Percentiles rank a stretch among this genome's conserved stretches.
These are phyloP conservation scores for Leptura quadrifasciata DNA, from an alignment of 2,888 invertebrate species.

Conservation along the genomic window DNA sequence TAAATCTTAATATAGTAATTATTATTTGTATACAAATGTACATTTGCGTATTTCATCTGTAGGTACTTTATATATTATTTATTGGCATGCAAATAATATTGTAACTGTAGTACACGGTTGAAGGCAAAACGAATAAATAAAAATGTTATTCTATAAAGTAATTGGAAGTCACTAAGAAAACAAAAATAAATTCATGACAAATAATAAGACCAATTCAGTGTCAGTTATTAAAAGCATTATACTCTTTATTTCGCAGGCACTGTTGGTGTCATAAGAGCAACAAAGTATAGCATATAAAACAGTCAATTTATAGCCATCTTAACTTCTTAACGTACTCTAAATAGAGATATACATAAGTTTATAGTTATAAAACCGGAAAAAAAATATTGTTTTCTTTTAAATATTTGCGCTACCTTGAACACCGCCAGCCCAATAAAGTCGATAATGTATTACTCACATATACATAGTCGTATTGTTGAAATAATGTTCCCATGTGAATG, in stretches of 20 bases:
- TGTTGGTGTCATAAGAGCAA: background rate
- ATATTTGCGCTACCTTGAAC: slow-evolving; percentile 27
- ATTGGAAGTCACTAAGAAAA: background rate
- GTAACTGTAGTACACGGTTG: too few species aligned
- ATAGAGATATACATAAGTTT: slow-evolving; percentile 6
- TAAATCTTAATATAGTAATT: too few species aligned
- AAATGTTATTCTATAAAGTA: too few species aligned
- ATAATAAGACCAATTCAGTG: background rate
- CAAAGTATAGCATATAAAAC: background rate
- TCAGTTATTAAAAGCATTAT: too few species aligned
- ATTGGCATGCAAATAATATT: too few species aligned
- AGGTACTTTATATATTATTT: too few species aligned
- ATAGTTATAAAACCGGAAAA: background rate
- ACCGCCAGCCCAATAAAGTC: slow-evolving; percentile 34
- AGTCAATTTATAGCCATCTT: background rate
- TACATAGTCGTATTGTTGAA: slow-evolving; percentile 20
- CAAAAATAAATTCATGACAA: background rate
- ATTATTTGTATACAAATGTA: too few species aligned
- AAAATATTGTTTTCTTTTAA: background rate
- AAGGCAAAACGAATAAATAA: too few species aligned
- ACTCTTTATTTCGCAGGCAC: background rate
- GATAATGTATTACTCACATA: slow-evolving; percentile 28
- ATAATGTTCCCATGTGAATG: slow-evolving; percentile 43
- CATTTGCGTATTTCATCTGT: too few species aligned
- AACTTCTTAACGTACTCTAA: slow-evolving; percentile 4